Evolutionary conservation across 2,113 vertebrate species (phyloP).

Genomic region (Pterocles burchelli): DNA sequence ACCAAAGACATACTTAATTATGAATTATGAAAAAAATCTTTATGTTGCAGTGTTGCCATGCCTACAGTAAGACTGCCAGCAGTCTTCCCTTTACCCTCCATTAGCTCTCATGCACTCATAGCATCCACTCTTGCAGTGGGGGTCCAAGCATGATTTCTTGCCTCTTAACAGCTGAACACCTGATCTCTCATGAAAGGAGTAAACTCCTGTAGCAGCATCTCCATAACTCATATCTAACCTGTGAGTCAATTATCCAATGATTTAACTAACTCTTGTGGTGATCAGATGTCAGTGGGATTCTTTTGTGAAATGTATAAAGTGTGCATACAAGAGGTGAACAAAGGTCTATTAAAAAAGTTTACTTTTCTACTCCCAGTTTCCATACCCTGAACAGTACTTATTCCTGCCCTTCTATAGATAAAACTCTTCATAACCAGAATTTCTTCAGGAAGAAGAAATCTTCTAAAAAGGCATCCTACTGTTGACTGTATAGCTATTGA

Average conservation of each 20-base stretch:
- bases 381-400: background rate
- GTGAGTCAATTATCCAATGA: background rate
- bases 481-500: background rate
- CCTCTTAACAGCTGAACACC: background rate
- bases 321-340: background rate
- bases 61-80: background rate
- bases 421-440: background rate
- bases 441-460: background rate
- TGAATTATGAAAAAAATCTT: background rate
- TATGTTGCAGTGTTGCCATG: background rate
- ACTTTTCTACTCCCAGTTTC: background rate
- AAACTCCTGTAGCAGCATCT: background rate
- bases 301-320: background rate
- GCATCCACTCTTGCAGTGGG: background rate
- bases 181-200: background rate
- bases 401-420: background rate
- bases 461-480: background rate
- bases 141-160: background rate
- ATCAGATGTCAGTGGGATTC: background rate
- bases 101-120: background rate
- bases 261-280: background rate
- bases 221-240: background rate
- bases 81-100: background rate
- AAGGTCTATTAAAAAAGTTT: background rate
- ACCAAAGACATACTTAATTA: background rate